Percentiles rank a stretch among this genome's conserved stretches.
Evolutionary conservation across 2,113 vertebrate genomes (phyloP).

Genomic region (Syrrhaptes paradoxus): DNA sequence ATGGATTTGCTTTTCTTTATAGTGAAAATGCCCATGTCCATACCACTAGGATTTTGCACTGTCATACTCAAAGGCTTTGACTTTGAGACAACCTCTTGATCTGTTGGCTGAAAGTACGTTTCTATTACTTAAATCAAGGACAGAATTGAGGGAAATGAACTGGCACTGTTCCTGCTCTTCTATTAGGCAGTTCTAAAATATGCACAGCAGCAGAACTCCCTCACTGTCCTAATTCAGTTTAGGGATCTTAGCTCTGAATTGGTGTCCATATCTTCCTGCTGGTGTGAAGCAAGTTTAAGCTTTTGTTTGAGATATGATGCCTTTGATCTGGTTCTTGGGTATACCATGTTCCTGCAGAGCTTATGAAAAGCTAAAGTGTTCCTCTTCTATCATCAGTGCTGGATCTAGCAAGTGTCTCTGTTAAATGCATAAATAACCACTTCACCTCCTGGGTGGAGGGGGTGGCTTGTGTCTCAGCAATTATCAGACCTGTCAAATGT

Average conservation of each 20-base stretch:
- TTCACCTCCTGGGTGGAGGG: background rate
- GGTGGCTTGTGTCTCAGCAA: background rate
- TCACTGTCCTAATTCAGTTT: slow-evolving; percentile 8
- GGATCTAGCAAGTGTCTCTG: background rate
- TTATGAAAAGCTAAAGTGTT: background rate
- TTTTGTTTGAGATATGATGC: background rate
- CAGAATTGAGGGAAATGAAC: background rate
- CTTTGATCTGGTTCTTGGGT: background rate
- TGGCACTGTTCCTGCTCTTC: slow-evolving; percentile 61
- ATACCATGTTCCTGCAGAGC: background rate
- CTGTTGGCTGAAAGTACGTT: slow-evolving; percentile 12
- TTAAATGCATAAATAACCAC: background rate
- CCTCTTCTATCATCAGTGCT: background rate
- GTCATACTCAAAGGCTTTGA: background rate
- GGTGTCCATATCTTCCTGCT: background rate
- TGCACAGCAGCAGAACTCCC: slow-evolving; percentile 27
- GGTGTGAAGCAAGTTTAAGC: background rate
- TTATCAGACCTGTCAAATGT: background rate
- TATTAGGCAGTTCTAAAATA: slow-evolving; percentile 63
- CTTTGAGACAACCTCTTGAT: background rate
- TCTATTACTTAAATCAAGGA: slow-evolving; percentile 20
- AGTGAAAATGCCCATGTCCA: background rate
- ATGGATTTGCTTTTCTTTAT: background rate
- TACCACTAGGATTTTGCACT: background rate
- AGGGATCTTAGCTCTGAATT: slow-evolving; percentile 21